A percentile compares a stretch with the other conserved stretches of the same genome.
These are phyloP conservation scores for Spilarctia lutea DNA, from an alignment of 2,888 invertebrate species.

Conservation along the genomic window DNA sequence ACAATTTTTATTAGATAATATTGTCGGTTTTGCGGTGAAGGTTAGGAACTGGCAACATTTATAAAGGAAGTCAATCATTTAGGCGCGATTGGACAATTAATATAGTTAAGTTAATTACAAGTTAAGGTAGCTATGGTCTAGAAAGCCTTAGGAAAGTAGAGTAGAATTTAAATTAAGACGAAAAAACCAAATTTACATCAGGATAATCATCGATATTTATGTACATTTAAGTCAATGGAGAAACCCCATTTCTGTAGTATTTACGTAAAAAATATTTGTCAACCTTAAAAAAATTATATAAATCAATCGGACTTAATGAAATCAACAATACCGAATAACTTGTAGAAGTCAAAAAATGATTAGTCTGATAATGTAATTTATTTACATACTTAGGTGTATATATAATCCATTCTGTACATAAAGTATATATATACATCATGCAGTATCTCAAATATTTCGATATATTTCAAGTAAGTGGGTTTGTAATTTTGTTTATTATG, in stretches of 20 bases:
- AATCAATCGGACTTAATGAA: no score
- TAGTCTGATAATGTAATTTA: neutral
- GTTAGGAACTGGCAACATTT: neutral
- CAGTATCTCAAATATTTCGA: neutral
- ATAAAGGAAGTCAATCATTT: neutral
- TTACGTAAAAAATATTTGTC: no score
- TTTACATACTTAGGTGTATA: neutral
- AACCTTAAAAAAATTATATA: no score
- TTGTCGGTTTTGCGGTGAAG: neutral
- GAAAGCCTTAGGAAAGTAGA: no score
- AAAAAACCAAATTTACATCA: no score
- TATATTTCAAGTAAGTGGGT: neutral
- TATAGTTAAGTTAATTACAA: neutral
- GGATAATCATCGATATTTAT: no score
- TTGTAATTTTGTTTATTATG: slow-evolving; percentile 3
- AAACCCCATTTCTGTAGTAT: no score
- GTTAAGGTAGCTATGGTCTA: neutral
- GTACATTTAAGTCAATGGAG: no score
- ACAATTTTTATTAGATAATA: slow-evolving; percentile 18
- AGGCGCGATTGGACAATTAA: neutral
- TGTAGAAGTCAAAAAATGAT: no score
- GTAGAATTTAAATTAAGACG: no score
- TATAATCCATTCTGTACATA: neutral
- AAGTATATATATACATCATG: no score
- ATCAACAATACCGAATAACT: no score